These are phyloP conservation scores for Archegozetes longisetosus DNA, from an alignment of 1,140 invertebrate genomes.

Conservation along the genomic window DNA sequence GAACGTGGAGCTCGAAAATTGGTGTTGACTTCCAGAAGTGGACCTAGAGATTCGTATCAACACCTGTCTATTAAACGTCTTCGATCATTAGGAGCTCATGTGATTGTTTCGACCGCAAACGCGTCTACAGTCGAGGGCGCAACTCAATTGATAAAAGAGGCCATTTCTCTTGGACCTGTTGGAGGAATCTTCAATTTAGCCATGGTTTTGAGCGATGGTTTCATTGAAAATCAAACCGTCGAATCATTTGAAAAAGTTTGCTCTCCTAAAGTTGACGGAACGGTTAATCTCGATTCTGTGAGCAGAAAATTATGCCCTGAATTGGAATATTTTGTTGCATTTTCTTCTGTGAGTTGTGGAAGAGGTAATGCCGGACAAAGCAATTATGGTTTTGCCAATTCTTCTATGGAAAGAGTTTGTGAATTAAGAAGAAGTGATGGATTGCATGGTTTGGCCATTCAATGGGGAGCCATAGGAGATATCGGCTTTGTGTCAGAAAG, in stretches of 20 bases:
- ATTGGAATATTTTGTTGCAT: constrained; percentile 78
- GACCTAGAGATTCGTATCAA: constrained; percentile 73
- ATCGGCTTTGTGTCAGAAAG: constrained; percentile 76
- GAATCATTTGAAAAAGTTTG: constrained; percentile 54
- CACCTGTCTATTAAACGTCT: constrained; percentile 29
- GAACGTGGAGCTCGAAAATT: constrained; percentile 62
- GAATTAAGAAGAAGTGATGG: constrained; percentile 60
- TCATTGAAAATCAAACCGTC: constrained; percentile 71
- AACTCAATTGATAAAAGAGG: constrained; percentile 37
- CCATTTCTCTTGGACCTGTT: constrained; percentile 49
- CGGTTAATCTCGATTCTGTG: constrained; percentile 52
- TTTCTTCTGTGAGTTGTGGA: constrained; percentile 86
- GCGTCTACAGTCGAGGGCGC: constrained; percentile 45
- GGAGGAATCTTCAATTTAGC: constrained; percentile 91
- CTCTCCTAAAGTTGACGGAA: constrained; percentile 43
- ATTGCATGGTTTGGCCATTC: constrained; percentile 63
- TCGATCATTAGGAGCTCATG: constrained; percentile 45
- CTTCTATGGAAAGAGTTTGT: constrained; percentile 83
- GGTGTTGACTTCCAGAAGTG: constrained; percentile 69
- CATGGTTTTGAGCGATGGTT: constrained; percentile 59
- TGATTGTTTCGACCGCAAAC: constrained; percentile 52
- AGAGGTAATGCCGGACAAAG: constrained; percentile 84
- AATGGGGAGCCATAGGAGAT: constrained; percentile 94
- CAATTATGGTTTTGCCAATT: constrained; percentile 92
- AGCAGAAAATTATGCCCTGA: constrained; percentile 54